Evolutionary conservation across 2,113 vertebrate species (phyloP), one percentile per base, ranked within the genome.

Genomic region (Dryoscopus gambensis): DNA sequence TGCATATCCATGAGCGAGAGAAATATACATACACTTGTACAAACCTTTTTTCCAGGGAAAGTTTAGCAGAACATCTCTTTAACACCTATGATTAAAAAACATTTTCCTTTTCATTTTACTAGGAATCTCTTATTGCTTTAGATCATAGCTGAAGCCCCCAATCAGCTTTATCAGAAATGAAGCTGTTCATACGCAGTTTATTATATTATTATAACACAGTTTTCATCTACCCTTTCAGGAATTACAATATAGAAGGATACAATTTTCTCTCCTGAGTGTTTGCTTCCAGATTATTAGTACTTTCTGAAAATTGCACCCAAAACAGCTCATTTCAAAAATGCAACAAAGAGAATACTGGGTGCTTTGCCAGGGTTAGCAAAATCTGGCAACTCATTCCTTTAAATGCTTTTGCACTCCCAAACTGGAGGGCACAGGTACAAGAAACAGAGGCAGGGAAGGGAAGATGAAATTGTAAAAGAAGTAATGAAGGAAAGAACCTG

Each of bases 141-240:
- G 13, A 59, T 84, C 31, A 39, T 10, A 62, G 42, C 7, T 74
- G 76, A 92, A 83, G 42, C 59, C 10, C 42, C 57, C 53, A 79
- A 35, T 73, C 39, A 53, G 53, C 40, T 85, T 79, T 57, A 87
- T 70, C 56, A 93, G 59, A 80, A 42, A 65, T 28, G 6, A 56
- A 93, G 59, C 15, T 63, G 50, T 69, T 93, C 64, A 50, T 59
- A 25, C 23, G 15, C 8, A 50, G 49, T 50, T 50, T 50, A 50
- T 50, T 50, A 50, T 50, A 15, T 50, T 15, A 85, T 91, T 92
- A 62, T 13, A 94, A 52, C 40, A 81, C 47, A 52, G 15, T 59
- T 92, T 88, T 65, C 64, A 74, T 86, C 80, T 77, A 15, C 27
- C 40, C 69, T 70, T 92, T 81, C 55, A 64, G 24, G 44, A 94